These are phyloP conservation scores for Palythoa grandiflora DNA, from an alignment of 92 coral and sea anemone species.

Conservation along the genomic window DNA sequence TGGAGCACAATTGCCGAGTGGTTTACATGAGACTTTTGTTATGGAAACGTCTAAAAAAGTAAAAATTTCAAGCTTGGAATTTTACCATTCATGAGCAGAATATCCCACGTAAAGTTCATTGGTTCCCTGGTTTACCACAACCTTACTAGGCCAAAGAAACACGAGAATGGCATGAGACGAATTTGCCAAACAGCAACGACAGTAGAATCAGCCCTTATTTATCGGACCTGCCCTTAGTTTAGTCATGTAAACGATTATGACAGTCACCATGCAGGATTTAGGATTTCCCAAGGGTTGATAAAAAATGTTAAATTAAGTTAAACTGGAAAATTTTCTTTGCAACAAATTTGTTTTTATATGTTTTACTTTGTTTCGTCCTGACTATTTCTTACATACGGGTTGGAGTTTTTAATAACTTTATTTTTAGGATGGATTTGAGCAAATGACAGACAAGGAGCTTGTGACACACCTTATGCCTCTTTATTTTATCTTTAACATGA, in stretches of 20 bases:
- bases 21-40: too few species aligned
- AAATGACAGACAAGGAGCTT: conserved; percentile 12
- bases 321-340: neutral
- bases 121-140: neutral
- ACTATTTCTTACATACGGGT: neutral
- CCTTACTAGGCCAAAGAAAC: neutral
- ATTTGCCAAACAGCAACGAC: neutral
- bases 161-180: neutral
- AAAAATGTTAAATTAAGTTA: neutral
- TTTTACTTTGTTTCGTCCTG: neutral
- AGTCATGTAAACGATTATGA: neutral
- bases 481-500: conserved; percentile 41
- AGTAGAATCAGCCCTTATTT: neutral
- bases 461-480: conserved; percentile 44
- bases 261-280: neutral
- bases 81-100: neutral
- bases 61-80: too few species aligned
- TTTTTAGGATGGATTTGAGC: neutral
- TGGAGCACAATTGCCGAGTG: too few species aligned
- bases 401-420: neutral
- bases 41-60: too few species aligned
- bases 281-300: neutral
- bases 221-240: neutral
- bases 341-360: neutral
- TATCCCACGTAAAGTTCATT: neutral